phyloP scores from a whole-genome alignment of 2,113 vertebrate genomes.

The Mirza zaza region DNA sequence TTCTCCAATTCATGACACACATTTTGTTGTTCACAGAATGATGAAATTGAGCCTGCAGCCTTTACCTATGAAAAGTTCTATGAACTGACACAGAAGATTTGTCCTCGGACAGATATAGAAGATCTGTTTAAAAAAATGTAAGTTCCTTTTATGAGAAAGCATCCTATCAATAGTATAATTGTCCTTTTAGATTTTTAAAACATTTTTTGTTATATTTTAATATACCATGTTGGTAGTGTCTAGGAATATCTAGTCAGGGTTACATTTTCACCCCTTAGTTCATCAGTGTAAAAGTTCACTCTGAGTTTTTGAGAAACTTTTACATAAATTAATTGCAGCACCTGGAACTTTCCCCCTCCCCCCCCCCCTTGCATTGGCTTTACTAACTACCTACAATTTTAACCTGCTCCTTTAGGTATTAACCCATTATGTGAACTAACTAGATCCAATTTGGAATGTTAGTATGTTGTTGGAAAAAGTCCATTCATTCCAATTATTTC shows the following conservation, averaged over 20 bases:
- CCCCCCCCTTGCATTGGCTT: slow-evolving; percentile 86
- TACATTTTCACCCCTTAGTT: slow-evolving; percentile 65
- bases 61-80: slow-evolving; percentile 99
- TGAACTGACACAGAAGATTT: slow-evolving; percentile 98
- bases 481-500: slow-evolving; percentile 77
- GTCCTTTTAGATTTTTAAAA: slow-evolving; percentile 68
- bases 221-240: slow-evolving; percentile 41
- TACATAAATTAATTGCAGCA: slow-evolving; percentile 78
- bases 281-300: slow-evolving; percentile 77
- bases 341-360: slow-evolving; percentile 61
- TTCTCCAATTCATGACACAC: background rate
- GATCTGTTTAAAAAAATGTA: slow-evolving; percentile 99
- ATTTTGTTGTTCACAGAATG: slow-evolving; percentile 89
- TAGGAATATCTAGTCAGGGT: slow-evolving; percentile 51
- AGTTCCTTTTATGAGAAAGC: slow-evolving; percentile 77
- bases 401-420: slow-evolving; percentile 91
- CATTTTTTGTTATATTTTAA: slow-evolving; percentile 39
- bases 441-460: slow-evolving; percentile 80
- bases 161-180: slow-evolving; percentile 39
- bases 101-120: slow-evolving; percentile 97
- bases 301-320: slow-evolving; percentile 76
- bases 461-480: slow-evolving; percentile 71
- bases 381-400: slow-evolving; percentile 92
- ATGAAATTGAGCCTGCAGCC: slow-evolving; percentile 94
- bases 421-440: slow-evolving; percentile 89